A percentile compares a stretch with the other conserved stretches of the same genome.
These are phyloP conservation scores for Solea senegalensis DNA, from an alignment of 2,113 vertebrate species.

Conservation along the genomic window DNA sequence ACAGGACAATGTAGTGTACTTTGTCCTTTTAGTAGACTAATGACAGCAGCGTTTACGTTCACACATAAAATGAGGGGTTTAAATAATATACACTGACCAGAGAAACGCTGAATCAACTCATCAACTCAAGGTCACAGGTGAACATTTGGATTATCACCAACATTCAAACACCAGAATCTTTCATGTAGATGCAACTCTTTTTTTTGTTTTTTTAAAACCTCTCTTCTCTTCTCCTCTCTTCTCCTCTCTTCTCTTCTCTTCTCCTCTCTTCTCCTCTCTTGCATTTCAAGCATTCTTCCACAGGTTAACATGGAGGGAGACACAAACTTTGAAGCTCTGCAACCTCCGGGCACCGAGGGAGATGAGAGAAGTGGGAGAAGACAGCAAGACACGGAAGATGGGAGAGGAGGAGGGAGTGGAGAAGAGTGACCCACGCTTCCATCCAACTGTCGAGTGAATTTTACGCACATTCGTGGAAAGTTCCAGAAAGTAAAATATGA, in stretches of 20 bases:
- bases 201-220: too few relatives aligned
- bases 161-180: constrained; percentile 15
- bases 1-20: too few relatives aligned
- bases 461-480: constrained; percentile 73
- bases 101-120: too few relatives aligned
- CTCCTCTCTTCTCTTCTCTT: constrained; percentile 22
- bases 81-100: too few relatives aligned
- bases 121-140: background rate
- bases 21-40: too few relatives aligned
- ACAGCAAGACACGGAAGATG: constrained; percentile 56
- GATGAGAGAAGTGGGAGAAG: constrained; percentile 55
- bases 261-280: constrained; percentile 8
- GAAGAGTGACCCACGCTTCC: constrained; percentile 53
- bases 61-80: too few relatives aligned
- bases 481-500: constrained; percentile 56
- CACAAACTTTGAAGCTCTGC: constrained; percentile 80
- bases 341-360: constrained; percentile 61
- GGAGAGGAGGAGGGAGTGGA: constrained; percentile 43
- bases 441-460: constrained; percentile 67
- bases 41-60: too few relatives aligned
- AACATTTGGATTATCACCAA: background rate
- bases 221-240: constrained; percentile 4
- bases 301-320: constrained; percentile 60
- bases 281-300: constrained; percentile 2
- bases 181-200: background rate